Conservation (phyloP, 2,888 invertebrate species). For the Watsonalla cultraria region DNA sequence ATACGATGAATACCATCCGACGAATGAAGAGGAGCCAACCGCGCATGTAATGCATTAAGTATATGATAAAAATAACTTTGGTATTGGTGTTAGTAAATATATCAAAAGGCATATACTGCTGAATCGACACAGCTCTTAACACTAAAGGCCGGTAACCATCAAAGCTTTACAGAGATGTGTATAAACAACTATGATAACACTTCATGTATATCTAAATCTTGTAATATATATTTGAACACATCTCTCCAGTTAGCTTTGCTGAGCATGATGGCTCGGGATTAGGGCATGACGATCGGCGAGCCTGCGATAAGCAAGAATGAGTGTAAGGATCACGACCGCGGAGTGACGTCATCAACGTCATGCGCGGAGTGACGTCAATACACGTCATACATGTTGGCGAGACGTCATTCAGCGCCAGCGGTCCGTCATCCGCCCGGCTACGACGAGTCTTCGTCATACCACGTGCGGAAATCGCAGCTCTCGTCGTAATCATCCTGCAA, state of each 20-base stretch:
- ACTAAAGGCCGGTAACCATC: background rate
- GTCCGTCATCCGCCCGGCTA: constrained; percentile 39
- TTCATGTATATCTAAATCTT: background rate
- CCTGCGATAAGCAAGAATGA: background rate
- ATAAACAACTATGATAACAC: background rate
- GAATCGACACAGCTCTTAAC: constrained; percentile 11
- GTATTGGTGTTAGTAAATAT: constrained; percentile 61
- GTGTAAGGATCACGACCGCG: too few relatives aligned
- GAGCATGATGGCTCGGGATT: background rate
- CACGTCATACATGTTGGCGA: too few relatives aligned
- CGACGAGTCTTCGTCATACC: constrained; percentile 75
- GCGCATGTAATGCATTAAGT: constrained; percentile 46
- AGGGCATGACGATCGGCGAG: background rate
- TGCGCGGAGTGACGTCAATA: too few relatives aligned
- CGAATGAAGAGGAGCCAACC: constrained; percentile 34
- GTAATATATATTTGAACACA: background rate
- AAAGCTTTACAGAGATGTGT: constrained; percentile 2
- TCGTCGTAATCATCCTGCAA: constrained; percentile 71
- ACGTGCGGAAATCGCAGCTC: constrained; percentile 64
- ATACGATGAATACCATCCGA: constrained; percentile 5
- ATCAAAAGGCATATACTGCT: constrained; percentile 38
- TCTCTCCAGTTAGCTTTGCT: background rate
- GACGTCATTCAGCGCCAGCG: too few relatives aligned
- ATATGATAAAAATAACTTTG: constrained; percentile 65
- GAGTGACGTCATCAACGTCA: too few relatives aligned